Percentiles rank a stretch among this genome's conserved stretches.
Conservation (phyloP, 2,113 vertebrate species). For the Oreamnos americanus region DNA sequence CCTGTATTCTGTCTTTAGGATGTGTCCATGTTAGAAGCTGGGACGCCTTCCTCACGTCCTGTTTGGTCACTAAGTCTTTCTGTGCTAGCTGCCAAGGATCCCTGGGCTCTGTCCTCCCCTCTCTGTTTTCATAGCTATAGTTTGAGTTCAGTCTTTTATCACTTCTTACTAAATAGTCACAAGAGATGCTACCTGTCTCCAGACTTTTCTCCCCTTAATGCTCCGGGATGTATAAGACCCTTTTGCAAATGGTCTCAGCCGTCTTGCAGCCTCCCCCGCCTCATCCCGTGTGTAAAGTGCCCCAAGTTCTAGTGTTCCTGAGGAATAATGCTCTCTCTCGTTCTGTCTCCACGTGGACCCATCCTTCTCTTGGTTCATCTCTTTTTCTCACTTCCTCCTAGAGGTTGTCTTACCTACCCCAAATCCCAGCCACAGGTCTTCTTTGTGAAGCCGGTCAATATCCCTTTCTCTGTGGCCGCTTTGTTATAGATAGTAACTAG, state of each 20-base stretch:
- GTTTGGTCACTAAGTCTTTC: not conserved
- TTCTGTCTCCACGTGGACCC: too few relatives aligned
- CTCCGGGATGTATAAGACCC: not conserved
- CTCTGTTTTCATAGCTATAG: not conserved
- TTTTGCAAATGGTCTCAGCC: not conserved
- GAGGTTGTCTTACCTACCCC: not conserved
- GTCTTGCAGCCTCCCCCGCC: not conserved
- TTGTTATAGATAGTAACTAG: not conserved
- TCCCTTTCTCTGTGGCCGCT: not conserved
- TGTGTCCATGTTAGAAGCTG: not conserved
- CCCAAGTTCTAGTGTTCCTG: not conserved
- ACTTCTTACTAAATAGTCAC: not conserved
- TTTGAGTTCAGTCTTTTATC: not conserved
- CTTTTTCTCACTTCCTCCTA: not conserved
- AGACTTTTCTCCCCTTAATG: not conserved
- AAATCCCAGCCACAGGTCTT: not conserved
- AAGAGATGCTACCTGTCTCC: not conserved
- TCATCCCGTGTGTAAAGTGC: not conserved
- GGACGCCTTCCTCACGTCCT: not conserved
- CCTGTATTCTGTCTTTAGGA: not conserved
- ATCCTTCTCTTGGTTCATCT: not conserved
- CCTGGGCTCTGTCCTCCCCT: not conserved
- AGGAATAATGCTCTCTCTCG: not conserved
- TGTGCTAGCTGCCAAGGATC: not conserved
- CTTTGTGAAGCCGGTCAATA: not conserved